phyloP scores from a whole-genome alignment of 2,797 vertebrate species.

The Protonibea diacanthus region DNA sequence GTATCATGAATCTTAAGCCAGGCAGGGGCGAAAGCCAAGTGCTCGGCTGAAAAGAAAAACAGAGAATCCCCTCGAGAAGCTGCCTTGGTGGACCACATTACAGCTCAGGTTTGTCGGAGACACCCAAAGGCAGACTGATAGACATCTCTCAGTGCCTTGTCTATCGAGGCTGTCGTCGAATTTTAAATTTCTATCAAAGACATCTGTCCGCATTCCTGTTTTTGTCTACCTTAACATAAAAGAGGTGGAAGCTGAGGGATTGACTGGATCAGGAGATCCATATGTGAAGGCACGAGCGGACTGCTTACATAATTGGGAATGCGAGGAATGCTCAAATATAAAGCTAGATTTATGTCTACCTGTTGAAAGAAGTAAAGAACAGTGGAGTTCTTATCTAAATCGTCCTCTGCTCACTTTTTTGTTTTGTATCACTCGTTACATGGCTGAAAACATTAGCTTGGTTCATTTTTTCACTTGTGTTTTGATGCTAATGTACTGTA shows the following conservation, averaged over 20 bases:
- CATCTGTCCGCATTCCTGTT: constrained; percentile 59
- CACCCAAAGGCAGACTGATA: neutral
- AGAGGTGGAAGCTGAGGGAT: constrained; percentile 25
- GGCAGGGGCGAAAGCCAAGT: constrained; percentile 25
- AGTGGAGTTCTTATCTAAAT: constrained; percentile 31
- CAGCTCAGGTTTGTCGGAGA: constrained; percentile 16
- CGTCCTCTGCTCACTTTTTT: constrained; percentile 11
- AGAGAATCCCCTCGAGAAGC: constrained; percentile 12
- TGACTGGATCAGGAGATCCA: constrained; percentile 33
- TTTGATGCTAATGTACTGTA: no score
- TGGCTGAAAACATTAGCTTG: neutral
- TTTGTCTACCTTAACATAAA: constrained; percentile 34
- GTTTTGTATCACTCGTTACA: neutral
- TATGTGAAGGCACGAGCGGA: constrained; percentile 27
- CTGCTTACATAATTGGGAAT: constrained; percentile 57
- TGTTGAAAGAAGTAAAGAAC: constrained; percentile 37
- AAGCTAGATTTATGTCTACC: constrained; percentile 46
- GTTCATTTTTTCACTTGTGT: no score
- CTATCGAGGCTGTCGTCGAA: neutral
- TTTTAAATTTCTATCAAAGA: constrained; percentile 51
- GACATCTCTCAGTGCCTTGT: constrained; percentile 16
- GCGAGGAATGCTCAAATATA: constrained; percentile 56
- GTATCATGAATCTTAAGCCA: constrained; percentile 4
- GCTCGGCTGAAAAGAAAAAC: constrained; percentile 24
- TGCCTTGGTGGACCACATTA: neutral